Conservation (phyloP, 2,888 invertebrate genomes). For the Gymnoscelis rufifasciata region DNA sequence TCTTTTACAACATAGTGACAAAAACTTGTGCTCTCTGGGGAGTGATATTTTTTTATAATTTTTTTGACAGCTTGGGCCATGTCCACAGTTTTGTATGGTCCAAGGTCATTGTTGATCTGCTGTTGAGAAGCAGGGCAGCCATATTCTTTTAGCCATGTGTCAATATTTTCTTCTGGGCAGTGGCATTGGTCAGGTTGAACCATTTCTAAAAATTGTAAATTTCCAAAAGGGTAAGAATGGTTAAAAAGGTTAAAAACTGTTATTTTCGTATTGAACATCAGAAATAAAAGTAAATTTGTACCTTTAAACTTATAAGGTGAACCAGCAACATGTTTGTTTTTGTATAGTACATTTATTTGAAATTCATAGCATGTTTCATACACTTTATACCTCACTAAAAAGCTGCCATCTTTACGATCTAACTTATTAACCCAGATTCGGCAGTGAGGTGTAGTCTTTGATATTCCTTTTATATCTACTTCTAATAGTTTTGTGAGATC, state of each 20-base stretch:
- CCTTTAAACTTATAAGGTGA: slow-evolving; percentile 83
- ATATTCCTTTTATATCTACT: slow-evolving; percentile 79
- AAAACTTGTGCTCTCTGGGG: slow-evolving; percentile 89
- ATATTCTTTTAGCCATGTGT: slow-evolving; percentile 83
- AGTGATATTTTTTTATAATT: slow-evolving; percentile 85
- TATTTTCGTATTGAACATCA: too few relatives aligned
- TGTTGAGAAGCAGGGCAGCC: slow-evolving; percentile 81
- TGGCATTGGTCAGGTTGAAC: slow-evolving; percentile 90
- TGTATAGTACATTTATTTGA: slow-evolving; percentile 82
- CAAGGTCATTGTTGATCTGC: slow-evolving; percentile 86
- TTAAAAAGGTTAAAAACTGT: too few relatives aligned
- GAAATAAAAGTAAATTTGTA: slow-evolving; percentile 39
- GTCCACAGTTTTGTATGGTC: slow-evolving; percentile 83
- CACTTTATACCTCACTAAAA: slow-evolving; percentile 89
- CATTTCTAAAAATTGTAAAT: slow-evolving; percentile 72
- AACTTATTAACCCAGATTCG: slow-evolving; percentile 87
- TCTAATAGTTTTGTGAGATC: slow-evolving; percentile 70
- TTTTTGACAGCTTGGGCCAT: slow-evolving; percentile 82
- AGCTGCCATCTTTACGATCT: slow-evolving; percentile 90
- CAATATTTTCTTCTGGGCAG: slow-evolving; percentile 84
- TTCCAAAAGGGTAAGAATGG: background rate
- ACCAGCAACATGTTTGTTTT: slow-evolving; percentile 79
- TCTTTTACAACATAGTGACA: slow-evolving; percentile 93
- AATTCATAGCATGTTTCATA: slow-evolving; percentile 87
- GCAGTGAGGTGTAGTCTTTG: slow-evolving; percentile 77